Evolutionary conservation across 92 coral and sea anemone genomes (phyloP).

Genomic region (Heteractis magnifica): DNA sequence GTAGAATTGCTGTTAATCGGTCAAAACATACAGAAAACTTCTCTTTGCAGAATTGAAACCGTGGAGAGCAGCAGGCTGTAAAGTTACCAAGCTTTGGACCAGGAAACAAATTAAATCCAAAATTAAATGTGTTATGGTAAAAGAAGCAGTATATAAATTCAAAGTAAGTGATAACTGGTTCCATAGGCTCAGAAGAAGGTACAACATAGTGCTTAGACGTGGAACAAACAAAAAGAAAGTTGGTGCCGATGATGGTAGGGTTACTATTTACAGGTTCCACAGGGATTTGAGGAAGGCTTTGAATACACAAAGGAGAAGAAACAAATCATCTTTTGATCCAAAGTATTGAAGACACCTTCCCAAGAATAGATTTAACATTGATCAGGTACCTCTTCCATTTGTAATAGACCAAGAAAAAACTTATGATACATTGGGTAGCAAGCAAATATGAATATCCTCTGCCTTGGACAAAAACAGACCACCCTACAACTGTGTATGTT

Average conservation of each 20-base stretch:
- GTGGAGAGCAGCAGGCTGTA: constrained; percentile 61
- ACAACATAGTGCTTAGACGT: constrained; percentile 45
- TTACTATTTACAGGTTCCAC: constrained; percentile 51
- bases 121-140: constrained; percentile 39
- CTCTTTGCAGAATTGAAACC: constrained; percentile 56
- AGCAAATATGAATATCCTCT: constrained; percentile 66
- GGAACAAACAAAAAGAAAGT: constrained; percentile 56
- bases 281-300: constrained; percentile 43
- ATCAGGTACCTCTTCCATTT: constrained; percentile 63
- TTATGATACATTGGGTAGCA: constrained; percentile 48
- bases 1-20: too few relatives aligned
- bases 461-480: constrained; percentile 54
- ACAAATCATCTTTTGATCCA: constrained; percentile 42
- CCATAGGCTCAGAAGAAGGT: constrained; percentile 49
- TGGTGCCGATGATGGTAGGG: constrained; percentile 51
- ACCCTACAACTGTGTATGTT: too few relatives aligned
- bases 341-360: constrained; percentile 57
- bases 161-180: constrained; percentile 65
- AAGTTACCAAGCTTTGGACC: constrained; percentile 56
- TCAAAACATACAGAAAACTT: too few relatives aligned
- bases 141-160: constrained; percentile 39
- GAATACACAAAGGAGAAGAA: constrained; percentile 43
- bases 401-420: constrained; percentile 60
- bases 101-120: constrained; percentile 49
- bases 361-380: constrained; percentile 47